phyloP scores from a whole-genome alignment of 2,113 vertebrate species.

The Cariama cristata region DNA sequence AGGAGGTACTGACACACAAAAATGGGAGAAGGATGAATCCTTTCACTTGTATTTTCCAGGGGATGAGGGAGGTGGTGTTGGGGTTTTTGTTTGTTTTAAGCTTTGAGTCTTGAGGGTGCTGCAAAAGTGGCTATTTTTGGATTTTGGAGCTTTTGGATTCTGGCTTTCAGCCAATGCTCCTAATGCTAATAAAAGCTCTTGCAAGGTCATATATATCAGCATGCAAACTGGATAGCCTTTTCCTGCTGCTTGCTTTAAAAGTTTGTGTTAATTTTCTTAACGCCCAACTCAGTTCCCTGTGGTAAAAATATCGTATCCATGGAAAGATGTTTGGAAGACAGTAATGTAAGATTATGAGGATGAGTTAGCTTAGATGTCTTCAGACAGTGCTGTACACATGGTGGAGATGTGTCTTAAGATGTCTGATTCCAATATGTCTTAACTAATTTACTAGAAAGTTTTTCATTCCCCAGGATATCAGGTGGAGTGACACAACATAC shows the following conservation, averaged over 20 bases:
- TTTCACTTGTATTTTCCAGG: neutral
- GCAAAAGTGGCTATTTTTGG: neutral
- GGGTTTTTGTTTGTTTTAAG: neutral
- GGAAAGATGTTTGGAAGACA: neutral
- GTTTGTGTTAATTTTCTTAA: neutral
- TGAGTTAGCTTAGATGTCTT: neutral
- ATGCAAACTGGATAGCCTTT: neutral
- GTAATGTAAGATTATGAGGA: neutral
- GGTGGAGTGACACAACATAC: neutral
- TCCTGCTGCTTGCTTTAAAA: neutral
- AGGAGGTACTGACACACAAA: neutral
- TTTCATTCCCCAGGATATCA: neutral
- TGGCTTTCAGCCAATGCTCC: neutral
- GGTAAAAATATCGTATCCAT: neutral
- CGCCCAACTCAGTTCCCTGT: neutral
- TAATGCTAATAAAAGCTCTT: neutral
- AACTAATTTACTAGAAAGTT: neutral
- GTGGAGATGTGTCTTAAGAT: neutral
- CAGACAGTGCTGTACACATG: neutral
- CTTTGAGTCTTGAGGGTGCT: neutral
- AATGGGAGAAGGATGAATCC: neutral
- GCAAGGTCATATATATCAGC: neutral
- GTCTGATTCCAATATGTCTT: neutral
- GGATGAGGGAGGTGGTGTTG: neutral
- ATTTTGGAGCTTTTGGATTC: neutral